Evolutionary conservation across 23 tunicate genomes (phyloP).

Genomic region (Oikopleura dioica): DNA sequence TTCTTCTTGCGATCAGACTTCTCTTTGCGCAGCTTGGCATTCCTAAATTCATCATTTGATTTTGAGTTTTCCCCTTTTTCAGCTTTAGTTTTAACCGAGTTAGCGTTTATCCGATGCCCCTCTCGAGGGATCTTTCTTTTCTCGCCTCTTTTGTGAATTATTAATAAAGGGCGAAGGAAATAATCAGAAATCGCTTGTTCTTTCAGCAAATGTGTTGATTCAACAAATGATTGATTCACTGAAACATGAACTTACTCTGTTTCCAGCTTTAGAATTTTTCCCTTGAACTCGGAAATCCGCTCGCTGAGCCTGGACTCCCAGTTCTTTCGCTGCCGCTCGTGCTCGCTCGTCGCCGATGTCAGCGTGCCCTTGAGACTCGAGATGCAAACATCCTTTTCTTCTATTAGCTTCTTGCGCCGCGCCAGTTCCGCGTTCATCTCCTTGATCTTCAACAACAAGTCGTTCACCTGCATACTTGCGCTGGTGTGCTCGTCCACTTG

Average conservation of each 20-base stretch:
- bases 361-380: neutral
- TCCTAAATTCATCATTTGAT: neutral
- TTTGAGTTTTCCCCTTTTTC: too few relatives aligned
- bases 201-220: too few relatives aligned
- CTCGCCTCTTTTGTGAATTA: too few relatives aligned
- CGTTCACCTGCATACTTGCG: neutral
- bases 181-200: too few relatives aligned
- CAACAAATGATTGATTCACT: too few relatives aligned
- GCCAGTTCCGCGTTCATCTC: neutral
- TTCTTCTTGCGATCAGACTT: neutral
- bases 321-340: neutral
- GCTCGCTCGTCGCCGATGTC: neutral
- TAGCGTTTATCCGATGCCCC: too few relatives aligned
- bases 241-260: neutral
- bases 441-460: neutral
- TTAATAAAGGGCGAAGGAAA: too few relatives aligned
- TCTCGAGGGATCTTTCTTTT: too few relatives aligned
- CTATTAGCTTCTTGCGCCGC: neutral
- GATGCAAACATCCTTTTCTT: neutral
- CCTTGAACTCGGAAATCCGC: neutral
- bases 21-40: neutral
- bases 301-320: neutral
- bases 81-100: too few relatives aligned
- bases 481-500: neutral
- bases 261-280: neutral